phyloP scores from a whole-genome alignment of 2,113 vertebrate genomes.

The Globicephala melas region DNA sequence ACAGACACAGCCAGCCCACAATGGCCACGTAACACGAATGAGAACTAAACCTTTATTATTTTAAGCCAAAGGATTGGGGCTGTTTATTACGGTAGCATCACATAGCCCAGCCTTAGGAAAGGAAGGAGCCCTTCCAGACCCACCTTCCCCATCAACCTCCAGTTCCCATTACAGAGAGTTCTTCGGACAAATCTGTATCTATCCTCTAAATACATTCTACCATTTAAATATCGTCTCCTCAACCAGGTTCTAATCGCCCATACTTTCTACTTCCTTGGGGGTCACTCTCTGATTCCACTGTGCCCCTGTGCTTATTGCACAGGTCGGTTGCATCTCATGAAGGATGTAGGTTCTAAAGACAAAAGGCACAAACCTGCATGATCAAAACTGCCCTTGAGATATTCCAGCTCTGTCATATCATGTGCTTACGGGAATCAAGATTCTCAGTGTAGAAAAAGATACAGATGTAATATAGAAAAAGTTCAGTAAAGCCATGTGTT shows the following conservation, averaged over 20 bases:
- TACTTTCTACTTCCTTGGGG: neutral
- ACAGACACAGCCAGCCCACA: neutral
- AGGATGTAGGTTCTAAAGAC: neutral
- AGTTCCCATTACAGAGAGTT: neutral
- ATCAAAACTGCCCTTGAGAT: neutral
- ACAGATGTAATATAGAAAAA: neutral
- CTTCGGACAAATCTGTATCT: neutral
- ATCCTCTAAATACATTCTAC: neutral
- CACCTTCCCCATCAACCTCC: neutral
- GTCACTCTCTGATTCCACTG: neutral
- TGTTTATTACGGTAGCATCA: neutral
- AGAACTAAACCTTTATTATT: neutral
- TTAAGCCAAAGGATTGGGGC: neutral
- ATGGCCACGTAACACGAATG: neutral
- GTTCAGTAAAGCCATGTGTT: neutral
- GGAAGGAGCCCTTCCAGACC: neutral
- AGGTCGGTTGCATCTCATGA: neutral
- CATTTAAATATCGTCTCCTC: neutral
- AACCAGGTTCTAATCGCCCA: neutral
- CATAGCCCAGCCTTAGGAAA: neutral
- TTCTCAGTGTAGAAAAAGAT: neutral
- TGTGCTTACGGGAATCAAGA: neutral
- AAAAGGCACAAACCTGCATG: neutral
- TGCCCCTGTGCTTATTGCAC: neutral
- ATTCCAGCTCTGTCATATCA: no score